A percentile compares a stretch with the other conserved stretches of the same genome.
These are phyloP conservation scores for Agonopterix subpropinquella DNA, from an alignment of 2,888 invertebrate genomes.

Conservation along the genomic window DNA sequence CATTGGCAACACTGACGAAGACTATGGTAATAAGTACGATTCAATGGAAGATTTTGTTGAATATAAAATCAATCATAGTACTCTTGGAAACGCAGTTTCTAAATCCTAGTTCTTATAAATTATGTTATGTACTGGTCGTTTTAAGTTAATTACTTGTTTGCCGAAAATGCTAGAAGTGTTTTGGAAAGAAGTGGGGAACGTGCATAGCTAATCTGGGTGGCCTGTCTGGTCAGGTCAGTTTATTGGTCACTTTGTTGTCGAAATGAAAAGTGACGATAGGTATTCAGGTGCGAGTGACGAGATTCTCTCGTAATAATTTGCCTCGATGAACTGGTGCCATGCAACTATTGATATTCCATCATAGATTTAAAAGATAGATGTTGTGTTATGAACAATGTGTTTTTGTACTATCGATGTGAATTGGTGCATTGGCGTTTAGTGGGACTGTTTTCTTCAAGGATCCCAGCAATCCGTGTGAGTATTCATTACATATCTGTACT, in stretches of 20 bases:
- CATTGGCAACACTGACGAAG: no score
- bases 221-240: constrained; percentile 22
- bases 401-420: constrained; percentile 27
- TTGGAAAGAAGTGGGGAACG: constrained; percentile 10
- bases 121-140: no score
- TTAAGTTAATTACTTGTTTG: no score
- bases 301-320: constrained; percentile 20
- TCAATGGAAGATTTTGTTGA: constrained; percentile 16
- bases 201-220: constrained; percentile 30
- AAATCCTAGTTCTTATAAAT: neutral
- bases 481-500: constrained; percentile 2
- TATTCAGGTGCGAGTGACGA: constrained; percentile 14
- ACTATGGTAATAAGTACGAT: no score
- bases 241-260: constrained; percentile 33
- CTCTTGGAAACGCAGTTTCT: constrained; percentile 8
- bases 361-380: constrained; percentile 41
- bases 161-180: neutral
- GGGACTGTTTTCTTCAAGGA: constrained; percentile 7
- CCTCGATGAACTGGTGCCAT: constrained; percentile 20
- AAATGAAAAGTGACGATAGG: constrained; percentile 20
- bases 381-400: constrained; percentile 33
- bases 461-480: constrained; percentile 15
- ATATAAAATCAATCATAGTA: constrained; percentile 28
- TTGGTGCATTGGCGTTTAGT: constrained; percentile 22
- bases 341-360: constrained; percentile 33